Percentiles rank a stretch among this genome's conserved stretches.
These are phyloP conservation scores for Eulimnadia texana DNA, from an alignment of 1,140 invertebrate species.

Conservation along the genomic window DNA sequence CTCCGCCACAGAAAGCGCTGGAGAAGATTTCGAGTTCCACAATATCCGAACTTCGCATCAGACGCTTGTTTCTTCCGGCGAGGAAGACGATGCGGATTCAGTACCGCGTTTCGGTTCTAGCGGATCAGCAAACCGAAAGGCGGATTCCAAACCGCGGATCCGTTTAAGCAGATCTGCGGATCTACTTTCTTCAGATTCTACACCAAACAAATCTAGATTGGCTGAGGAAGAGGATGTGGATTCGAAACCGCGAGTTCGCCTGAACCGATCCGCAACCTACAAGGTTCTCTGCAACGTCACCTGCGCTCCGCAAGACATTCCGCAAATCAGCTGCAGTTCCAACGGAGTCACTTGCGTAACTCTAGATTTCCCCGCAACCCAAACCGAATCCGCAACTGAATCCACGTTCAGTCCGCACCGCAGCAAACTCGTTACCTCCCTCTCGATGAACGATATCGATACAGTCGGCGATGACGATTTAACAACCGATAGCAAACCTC, in stretches of 20 bases:
- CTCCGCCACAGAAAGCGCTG: conserved; percentile 41
- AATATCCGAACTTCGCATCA: conserved; percentile 19
- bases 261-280: conserved; percentile 15
- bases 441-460: conserved; percentile 36
- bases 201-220: no score
- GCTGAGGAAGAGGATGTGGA: neutral
- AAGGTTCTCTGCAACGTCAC: conserved; percentile 14
- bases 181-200: no score
- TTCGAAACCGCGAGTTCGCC: conserved; percentile 5
- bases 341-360: neutral
- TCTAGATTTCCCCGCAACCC: neutral
- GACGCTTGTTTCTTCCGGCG: conserved; percentile 7
- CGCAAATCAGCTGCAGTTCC: neutral
- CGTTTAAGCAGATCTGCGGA: no score
- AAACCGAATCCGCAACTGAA: neutral
- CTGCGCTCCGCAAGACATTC: neutral
- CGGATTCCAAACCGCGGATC: conserved; percentile 1
- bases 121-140: conserved; percentile 1
- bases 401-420: conserved; percentile 15
- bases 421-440: conserved; percentile 27
- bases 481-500: no score
- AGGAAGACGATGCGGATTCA: conserved; percentile 7
- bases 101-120: conserved; percentile 8
- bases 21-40: conserved; percentile 48
- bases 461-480: conserved; percentile 21